Evolutionary conservation across 2,797 vertebrate species (phyloP).

Genomic region (Sandelia bainsii): DNA sequence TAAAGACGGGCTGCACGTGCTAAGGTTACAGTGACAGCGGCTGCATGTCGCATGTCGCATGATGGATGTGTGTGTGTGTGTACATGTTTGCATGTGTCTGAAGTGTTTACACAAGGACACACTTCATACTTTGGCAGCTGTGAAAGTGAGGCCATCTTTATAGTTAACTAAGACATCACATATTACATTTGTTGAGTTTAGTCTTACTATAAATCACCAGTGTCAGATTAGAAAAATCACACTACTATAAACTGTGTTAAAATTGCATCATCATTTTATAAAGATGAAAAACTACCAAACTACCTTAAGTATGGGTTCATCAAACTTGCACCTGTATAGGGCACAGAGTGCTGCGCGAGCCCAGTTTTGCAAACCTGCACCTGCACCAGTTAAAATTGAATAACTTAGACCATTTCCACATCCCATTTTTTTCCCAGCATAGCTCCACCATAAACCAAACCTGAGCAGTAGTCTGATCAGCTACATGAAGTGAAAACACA

Average conservation of each 20-base stretch:
- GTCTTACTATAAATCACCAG: not conserved
- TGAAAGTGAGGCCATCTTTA: conserved; percentile 11
- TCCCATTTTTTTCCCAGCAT: too few relatives aligned
- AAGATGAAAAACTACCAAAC: too few relatives aligned
- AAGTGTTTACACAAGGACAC: conserved; percentile 34
- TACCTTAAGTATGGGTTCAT: too few relatives aligned
- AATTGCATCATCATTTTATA: not conserved
- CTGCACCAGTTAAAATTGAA: too few relatives aligned
- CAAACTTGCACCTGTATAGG: too few relatives aligned
- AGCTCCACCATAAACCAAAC: too few relatives aligned
- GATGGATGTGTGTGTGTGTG: conserved; percentile 45
- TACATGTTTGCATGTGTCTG: conserved; percentile 34
- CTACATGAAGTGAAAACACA: too few relatives aligned
- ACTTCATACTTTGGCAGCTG: conserved; percentile 31
- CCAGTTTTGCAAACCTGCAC: too few relatives aligned
- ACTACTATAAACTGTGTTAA: not conserved
- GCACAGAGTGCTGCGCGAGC: too few relatives aligned
- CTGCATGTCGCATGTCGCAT: conserved; percentile 30
- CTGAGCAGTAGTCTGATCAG: too few relatives aligned
- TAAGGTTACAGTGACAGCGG: conserved; percentile 29
- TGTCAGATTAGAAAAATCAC: not conserved
- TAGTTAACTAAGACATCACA: conserved; percentile 27
- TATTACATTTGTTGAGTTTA: conserved; percentile 4
- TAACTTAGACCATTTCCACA: too few relatives aligned
- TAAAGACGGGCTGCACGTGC: conserved; percentile 36